phyloP scores from a whole-genome alignment of 2,888 invertebrate species.

The Aromia moschata region DNA sequence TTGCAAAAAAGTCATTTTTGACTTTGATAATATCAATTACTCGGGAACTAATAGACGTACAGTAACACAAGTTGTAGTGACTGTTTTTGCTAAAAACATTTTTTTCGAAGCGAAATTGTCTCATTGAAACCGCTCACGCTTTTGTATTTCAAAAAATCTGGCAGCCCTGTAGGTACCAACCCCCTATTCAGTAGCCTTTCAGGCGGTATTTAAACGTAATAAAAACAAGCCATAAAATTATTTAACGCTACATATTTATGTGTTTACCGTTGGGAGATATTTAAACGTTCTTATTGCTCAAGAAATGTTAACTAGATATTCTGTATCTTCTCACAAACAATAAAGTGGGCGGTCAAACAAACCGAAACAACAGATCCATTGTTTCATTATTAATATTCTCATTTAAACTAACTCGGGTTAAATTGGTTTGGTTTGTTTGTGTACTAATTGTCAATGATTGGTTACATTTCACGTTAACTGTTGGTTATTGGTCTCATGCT shows the following conservation, averaged over 20 bases:
- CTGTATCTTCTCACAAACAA: conserved; percentile 11
- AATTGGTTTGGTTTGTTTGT: conserved; percentile 12
- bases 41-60: too few species aligned
- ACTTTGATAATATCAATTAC: too few species aligned
- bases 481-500: conserved; percentile 20
- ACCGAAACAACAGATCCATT: conserved; percentile 11
- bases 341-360: not conserved
- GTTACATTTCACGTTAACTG: conserved; percentile 3
- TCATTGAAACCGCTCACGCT: too few species aligned
- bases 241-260: conserved; percentile 12
- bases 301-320: conserved; percentile 7
- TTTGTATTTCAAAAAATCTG: too few species aligned
- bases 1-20: too few species aligned
- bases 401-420: not conserved
- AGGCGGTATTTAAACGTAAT: too few species aligned
- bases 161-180: too few species aligned
- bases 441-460: conserved; percentile 21
- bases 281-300: conserved; percentile 14
- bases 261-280: conserved; percentile 1
- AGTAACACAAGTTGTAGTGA: too few species aligned
- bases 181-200: too few species aligned
- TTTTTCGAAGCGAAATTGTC: too few species aligned
- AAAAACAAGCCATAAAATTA: too few species aligned
- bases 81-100: too few species aligned
- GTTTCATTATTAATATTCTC: conserved; percentile 12